Base-by-base conservation (phyloP, 2,797 vertebrate species). In the Garrulus glandarius region DNA sequence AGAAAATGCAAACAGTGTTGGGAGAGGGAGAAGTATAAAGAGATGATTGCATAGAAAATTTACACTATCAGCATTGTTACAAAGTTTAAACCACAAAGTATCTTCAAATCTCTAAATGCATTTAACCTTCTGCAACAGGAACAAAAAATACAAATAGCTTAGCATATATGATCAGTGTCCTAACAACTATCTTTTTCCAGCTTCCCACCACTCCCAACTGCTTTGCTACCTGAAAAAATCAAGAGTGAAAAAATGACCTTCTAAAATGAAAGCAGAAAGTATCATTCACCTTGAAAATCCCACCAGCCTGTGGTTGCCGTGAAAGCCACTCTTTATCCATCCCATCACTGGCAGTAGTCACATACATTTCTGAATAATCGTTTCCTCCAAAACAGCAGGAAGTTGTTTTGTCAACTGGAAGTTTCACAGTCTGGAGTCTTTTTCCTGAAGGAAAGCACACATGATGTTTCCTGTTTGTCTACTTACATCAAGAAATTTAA, bases 361-460 rank as follows among this genome's bases (percentile, higher is more conserved):
- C 99, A 6, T 98, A 99, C 84, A 99, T 98, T 89, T 99, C 99
- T 43, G 98, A 98, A 97, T 98, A 99, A 97, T 99, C 98, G 15
- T 98, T 98, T 80, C 99, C 99, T 64, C 99, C 99, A 2, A 99
- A 99, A 93, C 99, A 99, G 96, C 99, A 99, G 4, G 99, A 99
- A 36, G 99, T 99, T 67, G 98, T 99, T 92, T 98, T 98, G 41
- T 94, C 98, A 52, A 98, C 98, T 0, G 99, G 99, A 69, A 99
- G 96, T 84, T 98, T 98, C 82, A 99, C 97, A 0, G 98, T 99
- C 97, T 98, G 99, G 27, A 99, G 97, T 74, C 98, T 97, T 95
- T 98, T 98, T 89, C 99, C 99, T 99, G 71, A 44, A 91, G 84
- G 87, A 93, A 97, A 70, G 84, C 34, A 93, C 11, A 26, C 15